Percentiles rank a stretch among this genome's conserved stretches.
These are phyloP conservation scores for Rostratula benghalensis DNA, from an alignment of 2,113 vertebrate species.

Conservation along the genomic window DNA sequence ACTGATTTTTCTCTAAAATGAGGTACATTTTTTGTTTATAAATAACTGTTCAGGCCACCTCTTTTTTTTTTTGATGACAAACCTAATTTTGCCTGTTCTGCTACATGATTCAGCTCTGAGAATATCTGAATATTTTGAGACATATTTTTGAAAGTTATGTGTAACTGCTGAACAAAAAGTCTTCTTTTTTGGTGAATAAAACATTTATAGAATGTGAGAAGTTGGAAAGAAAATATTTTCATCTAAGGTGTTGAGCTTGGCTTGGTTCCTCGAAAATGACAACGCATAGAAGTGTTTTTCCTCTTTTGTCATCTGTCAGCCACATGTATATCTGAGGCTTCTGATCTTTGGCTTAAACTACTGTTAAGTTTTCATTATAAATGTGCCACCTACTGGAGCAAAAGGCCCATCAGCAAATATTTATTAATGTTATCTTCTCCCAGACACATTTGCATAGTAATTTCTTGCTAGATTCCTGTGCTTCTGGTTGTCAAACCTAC, in stretches of 20 bases:
- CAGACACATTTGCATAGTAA: conserved; percentile 60
- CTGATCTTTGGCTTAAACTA: conserved; percentile 8
- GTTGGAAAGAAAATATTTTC: conserved; percentile 1
- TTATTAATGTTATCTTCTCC: conserved; percentile 52
- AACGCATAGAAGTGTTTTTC: not conserved
- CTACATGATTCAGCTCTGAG: not conserved
- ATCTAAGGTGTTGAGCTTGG: not conserved
- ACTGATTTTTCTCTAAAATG: not conserved
- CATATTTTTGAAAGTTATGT: not conserved
- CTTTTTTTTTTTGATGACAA: not conserved
- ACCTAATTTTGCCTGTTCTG: not conserved
- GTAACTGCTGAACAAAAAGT: not conserved
- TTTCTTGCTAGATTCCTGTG: conserved; percentile 52
- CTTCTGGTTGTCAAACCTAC: conserved; percentile 52
- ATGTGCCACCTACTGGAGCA: conserved; percentile 20
- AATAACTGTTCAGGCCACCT: not conserved
- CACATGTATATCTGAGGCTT: not conserved
- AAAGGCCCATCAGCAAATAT: conserved; percentile 52
- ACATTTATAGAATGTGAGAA: not conserved
- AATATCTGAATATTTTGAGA: not conserved
- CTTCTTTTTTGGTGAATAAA: not conserved
- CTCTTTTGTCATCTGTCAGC: not conserved
- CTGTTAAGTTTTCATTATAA: conserved; percentile 38
- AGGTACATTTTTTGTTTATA: not conserved
- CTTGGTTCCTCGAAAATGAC: not conserved